Base-by-base conservation (phyloP, 2,888 invertebrate species). In the Drosophila parthenogenetica region DNA sequence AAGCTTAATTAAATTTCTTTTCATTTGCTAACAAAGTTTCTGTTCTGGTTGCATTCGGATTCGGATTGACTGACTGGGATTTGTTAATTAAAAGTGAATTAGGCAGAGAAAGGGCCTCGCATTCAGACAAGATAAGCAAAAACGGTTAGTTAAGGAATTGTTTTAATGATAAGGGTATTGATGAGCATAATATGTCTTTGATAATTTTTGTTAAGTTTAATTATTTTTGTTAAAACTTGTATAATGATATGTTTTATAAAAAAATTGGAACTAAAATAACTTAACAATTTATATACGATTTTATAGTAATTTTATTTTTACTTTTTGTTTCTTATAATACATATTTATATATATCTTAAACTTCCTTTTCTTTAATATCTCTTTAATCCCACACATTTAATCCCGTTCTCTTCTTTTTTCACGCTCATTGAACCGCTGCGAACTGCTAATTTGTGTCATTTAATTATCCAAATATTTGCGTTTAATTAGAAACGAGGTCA, bases 1-100 rank as follows among this genome's bases (percentile, higher is more conserved):
- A 91, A 91, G 92, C 92, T 91, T 92, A 91, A 92, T 92, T 92
- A 90, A 92, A 92, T 92, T 91, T 90, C 85, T 89, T 87, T 82
- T 81, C 84, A 86, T 80, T 80, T 80, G 81, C 82, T 73, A 89
- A 84, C 82, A 79, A 89, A 87, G 89, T 87, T 87, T 83, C 63
- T 54, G 60, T 53, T 54, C 79, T 79, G 76, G 57, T 64, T 59
- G 69, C 55, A 66, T 73, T 68, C 53, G 37, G 19, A 54, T 73
- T 66, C 53, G 37, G 17, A 57, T 68, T 50, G 69, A 54, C 73
- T 69, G 77, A 25, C 73, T 77, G 76, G 68, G 86, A 73, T 83
- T 79, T 89, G 83, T 89, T 89, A 89, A 89, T 90, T 90, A 90
- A 90, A 89, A 89, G 70, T 77, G 75, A 85, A 81, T 84, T 78